Evolutionary conservation across 2,888 invertebrate species (phyloP), one percentile per base, ranked within the genome.

Genomic region (Drosophila longiperda): DNA sequence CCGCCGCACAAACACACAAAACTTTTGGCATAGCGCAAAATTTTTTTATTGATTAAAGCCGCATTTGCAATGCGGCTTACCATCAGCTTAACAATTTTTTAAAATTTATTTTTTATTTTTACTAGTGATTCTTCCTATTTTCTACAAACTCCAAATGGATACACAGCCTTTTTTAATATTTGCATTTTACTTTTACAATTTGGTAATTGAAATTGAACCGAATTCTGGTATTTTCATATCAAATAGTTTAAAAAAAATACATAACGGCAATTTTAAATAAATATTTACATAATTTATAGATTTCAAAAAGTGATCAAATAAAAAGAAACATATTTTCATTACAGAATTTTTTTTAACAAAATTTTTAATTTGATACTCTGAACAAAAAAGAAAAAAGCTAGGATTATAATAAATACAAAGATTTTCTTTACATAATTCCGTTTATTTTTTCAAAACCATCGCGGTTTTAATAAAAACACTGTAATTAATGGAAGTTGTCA

Each of bases 1-100:
- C 77, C 53, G 48, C 67, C 53, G 26, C 66, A 66, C 73, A 64
- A 55, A 42, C 54, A 61, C 57, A 61, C 60, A 64, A 58, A 73
- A 82, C 69, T 79, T 89, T 81, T 78, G 74, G 78, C 79, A 80
- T 75, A 74, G 69, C 73, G 60, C 61, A 80, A 80, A 70, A 82
- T 78, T 90, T 88, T 90, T 90, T 88, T 90, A 88, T 88, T 88
- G 88, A 90, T 90, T 87, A 88, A 90, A 88, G 87, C 89, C 90
- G 82, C 82, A 90, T 88, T 90, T 88, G 88, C 88, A 80, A 79
- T 81, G 77, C 75, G 85, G 80, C 89, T 88, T 88, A 88, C 88
- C 81, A 80, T 76, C 78, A 77, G 90, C 90, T 88, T 89, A 80
- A 78, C 83, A 85, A 71, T 70, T 71, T 68, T 61, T 50, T 42